Evolutionary conservation across 2,113 vertebrate genomes (phyloP).

Genomic region (Centropristis striata): DNA sequence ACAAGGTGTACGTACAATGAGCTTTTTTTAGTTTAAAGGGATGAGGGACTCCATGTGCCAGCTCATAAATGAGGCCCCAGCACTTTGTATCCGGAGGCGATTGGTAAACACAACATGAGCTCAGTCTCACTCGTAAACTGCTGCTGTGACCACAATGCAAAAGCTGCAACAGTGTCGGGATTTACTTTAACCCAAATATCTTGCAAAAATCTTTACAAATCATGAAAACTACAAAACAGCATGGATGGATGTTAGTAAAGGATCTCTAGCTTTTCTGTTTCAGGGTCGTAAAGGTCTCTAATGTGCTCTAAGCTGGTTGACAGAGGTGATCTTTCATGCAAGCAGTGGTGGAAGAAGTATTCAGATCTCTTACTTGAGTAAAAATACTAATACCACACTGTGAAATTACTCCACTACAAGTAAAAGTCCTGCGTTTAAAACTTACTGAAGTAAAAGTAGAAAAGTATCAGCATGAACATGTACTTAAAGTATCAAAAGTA

Average conservation of each 20-base stretch:
- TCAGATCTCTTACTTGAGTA: no score
- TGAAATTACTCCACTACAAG: no score
- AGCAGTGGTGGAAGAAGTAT: no score
- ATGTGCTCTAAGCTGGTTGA: conserved; percentile 34
- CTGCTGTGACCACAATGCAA: conserved; percentile 49
- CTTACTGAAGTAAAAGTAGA: no score
- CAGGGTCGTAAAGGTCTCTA: conserved; percentile 9
- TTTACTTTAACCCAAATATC: conserved; percentile 5
- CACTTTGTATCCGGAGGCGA: conserved; percentile 65
- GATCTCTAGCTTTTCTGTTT: background rate
- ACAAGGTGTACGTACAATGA: conserved; percentile 68
- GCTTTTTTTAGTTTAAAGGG: conserved; percentile 57
- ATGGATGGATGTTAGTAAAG: conserved; percentile 3
- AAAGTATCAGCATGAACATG: no score
- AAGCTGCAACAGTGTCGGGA: conserved; percentile 30
- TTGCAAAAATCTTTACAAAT: background rate
- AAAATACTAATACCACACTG: no score
- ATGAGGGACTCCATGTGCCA: conserved; percentile 64
- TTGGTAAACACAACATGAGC: conserved; percentile 73
- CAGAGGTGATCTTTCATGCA: conserved; percentile 55
- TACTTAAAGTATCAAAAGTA: no score
- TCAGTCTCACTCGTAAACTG: conserved; percentile 59
- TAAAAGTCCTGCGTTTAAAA: no score
- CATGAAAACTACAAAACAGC: background rate
- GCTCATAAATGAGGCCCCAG: conserved; percentile 76